Evolutionary conservation across 2,888 invertebrate genomes (phyloP).

Genomic region (Dioctria rufipes): DNA sequence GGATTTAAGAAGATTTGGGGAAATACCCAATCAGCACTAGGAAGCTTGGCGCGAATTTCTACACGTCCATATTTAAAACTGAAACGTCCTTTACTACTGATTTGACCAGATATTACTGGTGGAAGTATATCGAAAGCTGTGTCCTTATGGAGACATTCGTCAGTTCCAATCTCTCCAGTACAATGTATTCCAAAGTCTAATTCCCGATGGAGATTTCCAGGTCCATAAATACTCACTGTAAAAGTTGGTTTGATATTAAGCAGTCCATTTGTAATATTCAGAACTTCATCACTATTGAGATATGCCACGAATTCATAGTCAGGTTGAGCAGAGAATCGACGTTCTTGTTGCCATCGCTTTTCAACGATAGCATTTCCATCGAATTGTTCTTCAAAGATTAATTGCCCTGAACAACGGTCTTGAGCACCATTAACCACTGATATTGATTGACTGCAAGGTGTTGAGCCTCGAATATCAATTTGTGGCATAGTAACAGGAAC

Average conservation of each 20-base stretch:
- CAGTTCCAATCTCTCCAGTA: constrained; percentile 64
- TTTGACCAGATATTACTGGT: constrained; percentile 77
- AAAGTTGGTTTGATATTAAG: constrained; percentile 62
- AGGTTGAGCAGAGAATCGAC: constrained; percentile 65
- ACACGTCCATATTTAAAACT: constrained; percentile 80
- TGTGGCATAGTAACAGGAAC: not conserved
- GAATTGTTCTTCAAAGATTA: constrained; percentile 68
- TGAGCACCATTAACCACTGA: constrained; percentile 45
- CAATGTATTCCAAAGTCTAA: constrained; percentile 64
- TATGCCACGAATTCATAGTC: constrained; percentile 67
- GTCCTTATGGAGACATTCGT: constrained; percentile 64
- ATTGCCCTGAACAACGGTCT: constrained; percentile 63
- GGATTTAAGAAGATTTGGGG: constrained; percentile 82
- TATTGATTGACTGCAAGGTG: not conserved
- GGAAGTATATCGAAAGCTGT: constrained; percentile 73
- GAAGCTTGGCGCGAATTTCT: constrained; percentile 80
- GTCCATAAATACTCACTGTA: constrained; percentile 56
- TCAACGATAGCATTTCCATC: constrained; percentile 59
- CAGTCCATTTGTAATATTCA: constrained; percentile 62
- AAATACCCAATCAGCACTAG: constrained; percentile 82
- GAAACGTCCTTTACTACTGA: constrained; percentile 77
- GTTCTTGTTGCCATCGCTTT: constrained; percentile 65
- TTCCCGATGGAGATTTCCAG: constrained; percentile 11
- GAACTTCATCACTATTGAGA: constrained; percentile 54
- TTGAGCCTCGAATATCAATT: not conserved